These are phyloP conservation scores for Pteria penguin DNA, from an alignment of 2,888 invertebrate species.

Conservation along the genomic window DNA sequence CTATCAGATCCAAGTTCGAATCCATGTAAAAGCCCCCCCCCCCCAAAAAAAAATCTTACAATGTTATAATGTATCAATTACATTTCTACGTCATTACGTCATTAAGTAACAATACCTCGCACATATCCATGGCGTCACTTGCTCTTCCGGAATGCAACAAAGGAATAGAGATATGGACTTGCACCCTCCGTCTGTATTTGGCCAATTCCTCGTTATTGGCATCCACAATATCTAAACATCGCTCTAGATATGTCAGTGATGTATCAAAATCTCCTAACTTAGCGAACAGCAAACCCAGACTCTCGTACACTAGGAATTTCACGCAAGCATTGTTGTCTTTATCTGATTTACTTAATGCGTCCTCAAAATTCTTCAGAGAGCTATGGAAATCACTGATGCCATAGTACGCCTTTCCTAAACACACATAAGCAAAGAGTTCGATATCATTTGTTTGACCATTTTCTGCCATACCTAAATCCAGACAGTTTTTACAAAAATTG, in stretches of 20 bases:
- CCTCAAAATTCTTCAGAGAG: conserved; percentile 32
- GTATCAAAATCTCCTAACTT: conserved; percentile 28
- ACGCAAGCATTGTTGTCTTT: background rate
- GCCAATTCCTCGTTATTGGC: conserved; percentile 6
- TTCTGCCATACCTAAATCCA: background rate
- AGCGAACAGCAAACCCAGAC: conserved; percentile 20
- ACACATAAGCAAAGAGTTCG: conserved; percentile 20
- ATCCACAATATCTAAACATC: conserved; percentile 15
- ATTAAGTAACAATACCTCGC: background rate
- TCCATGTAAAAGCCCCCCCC: too few species aligned
- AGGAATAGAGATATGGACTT: conserved; percentile 23
- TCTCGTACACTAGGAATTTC: conserved; percentile 16
- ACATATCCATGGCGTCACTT: background rate
- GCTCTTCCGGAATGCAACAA: conserved; percentile 14
- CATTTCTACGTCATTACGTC: too few species aligned
- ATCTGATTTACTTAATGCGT: background rate
- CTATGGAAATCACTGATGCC: conserved; percentile 31
- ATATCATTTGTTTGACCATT: background rate
- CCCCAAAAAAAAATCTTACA: too few species aligned
- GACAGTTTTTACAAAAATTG: conserved; percentile 29
- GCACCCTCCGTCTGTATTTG: conserved; percentile 22
- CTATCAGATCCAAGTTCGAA: too few species aligned
- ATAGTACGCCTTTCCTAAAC: conserved; percentile 31
- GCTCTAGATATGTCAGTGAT: conserved; percentile 18
- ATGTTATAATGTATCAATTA: too few species aligned